A percentile compares a stretch with the other conserved stretches of the same genome.
phyloP scores from a whole-genome alignment of 2,113 vertebrate genomes.

The Phalacrocorax aristotelis region DNA sequence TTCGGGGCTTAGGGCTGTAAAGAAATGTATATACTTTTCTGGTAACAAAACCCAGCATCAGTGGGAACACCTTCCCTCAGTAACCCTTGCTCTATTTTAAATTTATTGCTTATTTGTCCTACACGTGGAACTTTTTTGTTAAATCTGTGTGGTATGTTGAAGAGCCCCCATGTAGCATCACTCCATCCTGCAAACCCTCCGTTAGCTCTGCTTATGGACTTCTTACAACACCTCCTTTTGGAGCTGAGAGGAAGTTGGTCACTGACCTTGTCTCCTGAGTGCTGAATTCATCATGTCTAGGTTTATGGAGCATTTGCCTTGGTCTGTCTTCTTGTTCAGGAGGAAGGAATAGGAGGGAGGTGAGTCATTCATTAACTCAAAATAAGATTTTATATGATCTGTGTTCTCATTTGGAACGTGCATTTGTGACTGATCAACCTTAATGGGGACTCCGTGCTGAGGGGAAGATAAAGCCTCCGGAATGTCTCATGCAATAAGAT shows the following conservation, averaged over 20 bases:
- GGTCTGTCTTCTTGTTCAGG: background rate
- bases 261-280: background rate
- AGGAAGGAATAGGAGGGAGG: background rate
- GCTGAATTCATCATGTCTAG: background rate
- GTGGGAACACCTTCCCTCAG: background rate
- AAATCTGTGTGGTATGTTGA: background rate
- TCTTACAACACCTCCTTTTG: accelerated
- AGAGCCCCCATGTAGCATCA: background rate
- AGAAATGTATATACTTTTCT: background rate
- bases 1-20: background rate
- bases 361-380: background rate
- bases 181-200: background rate
- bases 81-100: background rate
- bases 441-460: background rate
- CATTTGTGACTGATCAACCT: background rate
- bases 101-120: background rate
- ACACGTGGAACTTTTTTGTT: background rate
- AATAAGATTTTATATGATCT: background rate
- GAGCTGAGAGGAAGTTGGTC: background rate
- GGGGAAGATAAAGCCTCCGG: background rate
- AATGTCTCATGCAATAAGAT: background rate
- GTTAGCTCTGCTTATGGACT: background rate
- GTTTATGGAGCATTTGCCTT: background rate
- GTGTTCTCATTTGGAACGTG: background rate
- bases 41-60: background rate